phyloP scores from a whole-genome alignment of 2,797 vertebrate species.

The Tokudaia tokunoshimensis region DNA sequence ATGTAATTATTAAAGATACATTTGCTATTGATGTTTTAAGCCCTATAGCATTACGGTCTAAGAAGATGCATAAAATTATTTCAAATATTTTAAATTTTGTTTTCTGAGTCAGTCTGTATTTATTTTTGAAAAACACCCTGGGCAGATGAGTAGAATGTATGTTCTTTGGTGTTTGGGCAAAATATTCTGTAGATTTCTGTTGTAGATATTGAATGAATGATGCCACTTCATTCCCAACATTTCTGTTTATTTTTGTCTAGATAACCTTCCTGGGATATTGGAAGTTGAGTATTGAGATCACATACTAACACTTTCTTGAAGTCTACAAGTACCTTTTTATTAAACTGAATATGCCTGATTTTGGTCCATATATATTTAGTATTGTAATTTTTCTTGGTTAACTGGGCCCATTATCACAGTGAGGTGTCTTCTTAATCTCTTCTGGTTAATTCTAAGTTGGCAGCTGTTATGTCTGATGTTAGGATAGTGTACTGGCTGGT shows the following conservation, averaged over 20 bases:
- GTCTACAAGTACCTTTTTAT: not conserved
- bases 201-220: not conserved
- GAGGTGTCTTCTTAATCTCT: not conserved
- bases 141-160: not conserved
- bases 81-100: not conserved
- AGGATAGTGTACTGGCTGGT: no score
- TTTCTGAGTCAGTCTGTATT: not conserved
- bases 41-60: not conserved
- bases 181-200: not conserved
- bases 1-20: not conserved
- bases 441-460: not conserved
- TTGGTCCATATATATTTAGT: not conserved
- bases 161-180: not conserved
- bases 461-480: not conserved
- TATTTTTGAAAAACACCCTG: not conserved
- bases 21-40: not conserved
- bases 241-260: not conserved
- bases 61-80: not conserved
- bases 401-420: not conserved
- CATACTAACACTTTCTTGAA: not conserved
- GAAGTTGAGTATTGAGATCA: not conserved
- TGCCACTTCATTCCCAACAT: not conserved
- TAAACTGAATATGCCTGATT: not conserved
- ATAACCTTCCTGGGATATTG: not conserved
- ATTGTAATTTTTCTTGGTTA: not conserved